A percentile compares a stretch with the other conserved stretches of the same genome.
These are phyloP conservation scores for Lochmaea capreae DNA, from an alignment of 2,888 invertebrate species.

Conservation along the genomic window DNA sequence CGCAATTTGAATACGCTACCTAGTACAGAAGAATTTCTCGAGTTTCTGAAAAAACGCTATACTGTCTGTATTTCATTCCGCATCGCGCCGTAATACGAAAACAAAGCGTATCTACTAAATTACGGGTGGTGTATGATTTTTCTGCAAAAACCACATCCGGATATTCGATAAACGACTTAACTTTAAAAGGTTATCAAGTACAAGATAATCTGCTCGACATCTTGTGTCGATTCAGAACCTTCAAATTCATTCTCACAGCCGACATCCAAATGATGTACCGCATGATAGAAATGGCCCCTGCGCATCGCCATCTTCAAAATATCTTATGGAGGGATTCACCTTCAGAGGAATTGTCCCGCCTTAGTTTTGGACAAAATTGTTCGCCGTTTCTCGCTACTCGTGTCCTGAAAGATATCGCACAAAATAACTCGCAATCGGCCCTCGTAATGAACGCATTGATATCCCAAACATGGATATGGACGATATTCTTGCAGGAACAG, in stretches of 20 bases:
- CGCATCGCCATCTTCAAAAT: neutral
- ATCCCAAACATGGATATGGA: neutral
- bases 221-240: constrained; percentile 21
- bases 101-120: constrained; percentile 31
- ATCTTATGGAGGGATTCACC: neutral
- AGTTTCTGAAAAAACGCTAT: too few species aligned
- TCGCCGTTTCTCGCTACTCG: neutral
- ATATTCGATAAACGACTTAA: constrained; percentile 21
- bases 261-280: constrained; percentile 32
- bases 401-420: neutral
- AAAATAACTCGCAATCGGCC: neutral
- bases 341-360: neutral
- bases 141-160: constrained; percentile 22
- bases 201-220: constrained; percentile 35
- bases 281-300: neutral
- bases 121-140: constrained; percentile 37
- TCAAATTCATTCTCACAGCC: constrained; percentile 30
- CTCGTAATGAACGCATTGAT: neutral
- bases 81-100: constrained; percentile 38
- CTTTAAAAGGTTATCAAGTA: constrained; percentile 17
- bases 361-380: neutral
- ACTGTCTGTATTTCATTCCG: constrained; percentile 33
- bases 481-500: neutral
- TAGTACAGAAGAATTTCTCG: too few species aligned
- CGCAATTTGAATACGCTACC: too few species aligned